Base-by-base conservation (phyloP, 2,113 vertebrate species). In the Gobius niger region DNA sequence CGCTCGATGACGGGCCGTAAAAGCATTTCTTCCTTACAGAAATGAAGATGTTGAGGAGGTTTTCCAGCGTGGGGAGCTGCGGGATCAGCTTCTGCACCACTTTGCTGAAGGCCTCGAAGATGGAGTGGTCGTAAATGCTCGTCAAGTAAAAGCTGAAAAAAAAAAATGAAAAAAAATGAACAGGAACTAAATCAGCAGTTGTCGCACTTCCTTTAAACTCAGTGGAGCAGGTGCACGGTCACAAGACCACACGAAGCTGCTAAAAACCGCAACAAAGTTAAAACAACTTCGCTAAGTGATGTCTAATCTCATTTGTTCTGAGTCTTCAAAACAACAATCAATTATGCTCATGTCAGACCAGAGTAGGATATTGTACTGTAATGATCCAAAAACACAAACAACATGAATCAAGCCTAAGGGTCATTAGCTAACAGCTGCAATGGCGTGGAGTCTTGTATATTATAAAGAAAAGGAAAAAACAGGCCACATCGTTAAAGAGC, bases 51-150 rank as follows among this genome's bases (percentile, higher is more conserved):
- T 99, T 99, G 81, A 99, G 91, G 70, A 99, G 94, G 85, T 99
- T 99, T 93, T 99, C 98, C 94, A 99, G 89, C 1, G 98, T 99
- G 68, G 98, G 98, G 65, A 99, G 92, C 54, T 99, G 98, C 0
- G 97, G 97, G 89, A 99, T 99, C 83, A 99, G 96, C 86, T 99
- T 99, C 94, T 99, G 98, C 61, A 99, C 98, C 86, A 99, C 98
- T 92, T 99, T 99, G 93, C 98, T 99, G 93, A 99, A 99, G 80
- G 98, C 98, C 93, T 99, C 98, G 77, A 99, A 99, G 93, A 99
- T 99, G 80, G 98, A 99, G 92, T 99, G 98, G 91, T 99, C 98
- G 83, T 99, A 99, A 91, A 99, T 99, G 91, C 98, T 99, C 44
- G 98, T 99, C 94, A 99, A 93, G 90, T 99, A 99, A 92, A 99